Percentiles rank a stretch among this genome's conserved stretches.
Evolutionary conservation across 2,113 vertebrate species (phyloP).

Genomic region (Salvelinus fontinalis): DNA sequence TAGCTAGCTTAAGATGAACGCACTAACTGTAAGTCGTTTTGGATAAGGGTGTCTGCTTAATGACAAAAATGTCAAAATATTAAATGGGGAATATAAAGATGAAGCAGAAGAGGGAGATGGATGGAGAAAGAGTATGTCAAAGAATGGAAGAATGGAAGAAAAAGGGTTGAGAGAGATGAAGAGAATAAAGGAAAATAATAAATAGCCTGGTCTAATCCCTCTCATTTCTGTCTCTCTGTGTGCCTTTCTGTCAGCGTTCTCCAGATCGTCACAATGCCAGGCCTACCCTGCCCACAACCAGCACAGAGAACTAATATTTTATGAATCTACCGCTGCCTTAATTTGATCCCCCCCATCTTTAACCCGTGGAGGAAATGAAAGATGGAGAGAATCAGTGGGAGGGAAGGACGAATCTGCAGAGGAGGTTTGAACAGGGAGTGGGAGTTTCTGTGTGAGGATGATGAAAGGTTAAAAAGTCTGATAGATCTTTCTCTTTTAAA

Average conservation of each 20-base stretch:
- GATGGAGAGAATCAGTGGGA: conserved; percentile 17
- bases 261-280: background rate
- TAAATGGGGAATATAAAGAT: background rate
- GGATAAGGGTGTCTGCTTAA: no score
- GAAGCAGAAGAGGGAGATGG: conserved; percentile 4
- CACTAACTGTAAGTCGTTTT: no score
- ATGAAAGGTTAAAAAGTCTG: conserved; percentile 59
- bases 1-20: no score
- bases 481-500: conserved; percentile 63
- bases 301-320: conserved; percentile 29
- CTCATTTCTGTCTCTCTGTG: background rate
- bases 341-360: conserved; percentile 41
- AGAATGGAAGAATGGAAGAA: background rate
- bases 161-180: background rate
- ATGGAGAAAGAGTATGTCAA: background rate
- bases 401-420: background rate
- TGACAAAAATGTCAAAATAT: no score
- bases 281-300: background rate
- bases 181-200: background rate
- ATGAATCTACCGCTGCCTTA: conserved; percentile 48
- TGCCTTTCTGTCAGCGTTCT: background rate
- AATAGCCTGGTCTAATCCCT: background rate
- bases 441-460: conserved; percentile 44
- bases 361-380: conserved; percentile 21
- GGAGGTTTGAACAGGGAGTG: conserved; percentile 35